Percentiles rank a stretch among this genome's conserved stretches.
Evolutionary conservation across 2,797 vertebrate species (phyloP).

Genomic region (Paramormyrops hopkinsi): DNA sequence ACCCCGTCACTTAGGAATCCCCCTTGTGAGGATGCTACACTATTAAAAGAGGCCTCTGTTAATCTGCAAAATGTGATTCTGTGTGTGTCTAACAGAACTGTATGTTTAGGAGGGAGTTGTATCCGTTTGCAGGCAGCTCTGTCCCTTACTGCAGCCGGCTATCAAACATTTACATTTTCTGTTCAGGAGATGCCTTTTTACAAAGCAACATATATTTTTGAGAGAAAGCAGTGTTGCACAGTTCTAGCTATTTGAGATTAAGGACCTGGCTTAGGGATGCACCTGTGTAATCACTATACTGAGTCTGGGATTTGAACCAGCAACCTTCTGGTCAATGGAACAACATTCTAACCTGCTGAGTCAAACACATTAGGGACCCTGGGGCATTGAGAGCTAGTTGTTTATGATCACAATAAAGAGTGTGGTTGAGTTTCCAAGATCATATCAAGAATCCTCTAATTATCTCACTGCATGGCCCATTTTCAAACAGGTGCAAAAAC

Average conservation of each 20-base stretch:
- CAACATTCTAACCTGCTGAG: background rate
- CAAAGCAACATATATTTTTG: background rate
- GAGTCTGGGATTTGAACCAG: background rate
- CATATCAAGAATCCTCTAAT: background rate
- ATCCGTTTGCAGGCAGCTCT: constrained; percentile 20
- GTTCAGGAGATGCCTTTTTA: background rate
- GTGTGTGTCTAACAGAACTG: constrained; percentile 45
- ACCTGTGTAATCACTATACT: background rate
- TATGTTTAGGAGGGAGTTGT: constrained; percentile 16
- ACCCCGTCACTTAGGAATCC: constrained; percentile 26
- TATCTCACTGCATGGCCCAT: constrained; percentile 43
- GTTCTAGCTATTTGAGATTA: background rate
- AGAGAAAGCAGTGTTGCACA: background rate
- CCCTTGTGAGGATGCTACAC: constrained; percentile 50
- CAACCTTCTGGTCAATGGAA: background rate
- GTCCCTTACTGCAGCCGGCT: background rate
- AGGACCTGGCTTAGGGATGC: background rate
- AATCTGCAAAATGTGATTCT: constrained; percentile 40
- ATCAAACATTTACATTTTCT: background rate
- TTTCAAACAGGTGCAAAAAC: constrained; percentile 45
- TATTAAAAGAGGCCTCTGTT: constrained; percentile 43
- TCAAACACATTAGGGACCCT: background rate
- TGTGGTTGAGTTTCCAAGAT: too few species aligned
- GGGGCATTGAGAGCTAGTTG: background rate
- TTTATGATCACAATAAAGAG: background rate